Base-by-base conservation (phyloP, 2,797 vertebrate species). In the Zalophus californianus region DNA sequence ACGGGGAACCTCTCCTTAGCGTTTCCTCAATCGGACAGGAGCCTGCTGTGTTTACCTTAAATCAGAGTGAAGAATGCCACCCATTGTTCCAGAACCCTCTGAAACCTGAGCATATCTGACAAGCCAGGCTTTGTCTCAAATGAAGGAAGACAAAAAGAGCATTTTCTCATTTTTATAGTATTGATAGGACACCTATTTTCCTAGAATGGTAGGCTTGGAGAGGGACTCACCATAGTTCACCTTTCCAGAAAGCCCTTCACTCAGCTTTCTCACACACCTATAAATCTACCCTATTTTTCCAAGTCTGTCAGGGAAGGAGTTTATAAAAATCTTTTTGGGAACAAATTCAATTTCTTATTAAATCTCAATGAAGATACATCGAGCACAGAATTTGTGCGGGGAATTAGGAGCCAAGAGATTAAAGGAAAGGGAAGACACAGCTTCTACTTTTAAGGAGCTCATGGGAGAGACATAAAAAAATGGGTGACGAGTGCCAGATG, bases 311-410 rank as follows among this genome's bases (percentile, higher is more conserved):
- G 72, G 52, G 29, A 95, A 91, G 52, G 62, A 72, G 50, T 66
- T 64, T 86, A 75, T 87, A 50, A 91, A 96, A 96, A 79, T 89
- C 50, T 44, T 86, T 70, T 60, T 56, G 38, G 84, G 87, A 93
- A 93, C 11, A 94, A 88, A 95, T 95, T 87, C 66, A 60, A 35
- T 56, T 94, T 96, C 75, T 92, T 23, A 72, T 96, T 27, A 91
- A 54, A 44, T 84, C 27, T 85, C 52, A 79, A 5, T 84, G 35
- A 77, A 73, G 41, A 70, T 23, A 29, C 18, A 86, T 35, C 7
- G 84, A 70, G 35, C 35, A 15, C 20, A 1, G 50, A 89, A 18
- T 80, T 32, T 86, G 80, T 48, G n/a, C 13, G n/a, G 87, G 58
- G 80, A 82, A 78, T 87, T 93, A 77, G 56, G 86, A 96, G 50